Evolutionary conservation across 2,113 vertebrate genomes (phyloP).

Genomic region (Sminthopsis crassicaudata): DNA sequence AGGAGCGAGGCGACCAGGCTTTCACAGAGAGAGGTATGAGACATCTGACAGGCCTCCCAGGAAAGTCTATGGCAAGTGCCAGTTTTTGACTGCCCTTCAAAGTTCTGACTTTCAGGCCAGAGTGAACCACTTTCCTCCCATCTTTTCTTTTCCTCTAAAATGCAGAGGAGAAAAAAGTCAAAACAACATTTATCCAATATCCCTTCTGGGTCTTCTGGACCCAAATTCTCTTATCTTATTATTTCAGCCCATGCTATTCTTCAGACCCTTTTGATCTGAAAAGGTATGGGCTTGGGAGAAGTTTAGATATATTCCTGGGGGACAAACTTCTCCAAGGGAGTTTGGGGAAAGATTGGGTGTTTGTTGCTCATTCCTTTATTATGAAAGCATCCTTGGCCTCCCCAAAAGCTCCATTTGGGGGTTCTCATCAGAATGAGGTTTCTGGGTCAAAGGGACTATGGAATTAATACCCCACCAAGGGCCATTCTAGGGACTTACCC

Average conservation of each 20-base stretch:
- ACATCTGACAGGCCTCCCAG: accelerated
- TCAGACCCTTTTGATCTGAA: neutral
- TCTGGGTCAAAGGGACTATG: neutral
- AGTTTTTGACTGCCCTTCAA: neutral
- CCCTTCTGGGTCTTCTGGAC: neutral
- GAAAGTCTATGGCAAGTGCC: neutral
- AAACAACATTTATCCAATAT: neutral
- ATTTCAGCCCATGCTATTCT: neutral
- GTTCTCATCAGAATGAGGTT: neutral
- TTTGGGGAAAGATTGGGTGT: neutral
- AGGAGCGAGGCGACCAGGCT: constrained; percentile 97
- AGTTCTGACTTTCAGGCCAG: neutral
- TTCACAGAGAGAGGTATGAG: constrained; percentile 96
- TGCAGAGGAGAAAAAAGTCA: constrained; percentile 1
- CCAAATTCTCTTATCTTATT: neutral
- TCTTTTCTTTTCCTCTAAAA: neutral
- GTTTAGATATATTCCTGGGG: neutral
- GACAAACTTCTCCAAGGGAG: neutral
- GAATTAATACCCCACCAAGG: neutral
- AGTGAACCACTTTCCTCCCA: neutral
- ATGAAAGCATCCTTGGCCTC: neutral
- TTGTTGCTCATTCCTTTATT: neutral
- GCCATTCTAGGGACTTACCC: neutral
- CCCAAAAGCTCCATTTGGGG: neutral
- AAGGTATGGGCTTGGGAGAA: neutral